These are phyloP conservation scores for Macrosteles quadrilineatus DNA, from an alignment of 1,140 invertebrate species.

Conservation along the genomic window DNA sequence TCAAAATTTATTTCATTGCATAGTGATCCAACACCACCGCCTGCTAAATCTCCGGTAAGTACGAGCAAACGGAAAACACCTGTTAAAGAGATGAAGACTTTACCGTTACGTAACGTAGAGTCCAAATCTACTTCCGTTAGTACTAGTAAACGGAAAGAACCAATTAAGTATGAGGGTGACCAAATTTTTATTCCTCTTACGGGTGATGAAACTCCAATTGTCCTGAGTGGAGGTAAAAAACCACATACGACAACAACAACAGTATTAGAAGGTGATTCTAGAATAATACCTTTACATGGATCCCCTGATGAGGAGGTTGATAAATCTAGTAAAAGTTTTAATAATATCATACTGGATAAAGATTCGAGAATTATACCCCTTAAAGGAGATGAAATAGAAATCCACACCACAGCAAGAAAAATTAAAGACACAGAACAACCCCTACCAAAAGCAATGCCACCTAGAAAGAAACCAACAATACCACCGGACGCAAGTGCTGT, in stretches of 20 bases:
- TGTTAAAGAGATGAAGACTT: neutral
- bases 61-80: constrained; percentile 3
- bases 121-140: neutral
- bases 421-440: constrained; percentile 5
- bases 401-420: neutral
- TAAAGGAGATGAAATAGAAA: constrained; percentile 17
- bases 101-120: neutral
- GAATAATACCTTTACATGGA: constrained; percentile 37
- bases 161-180: constrained; percentile 1
- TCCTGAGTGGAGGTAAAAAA: constrained; percentile 4
- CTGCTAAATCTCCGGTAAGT: neutral
- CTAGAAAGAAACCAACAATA: constrained; percentile 25
- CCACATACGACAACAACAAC: neutral
- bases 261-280: constrained; percentile 2
- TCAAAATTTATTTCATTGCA: constrained; percentile 3
- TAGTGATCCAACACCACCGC: neutral
- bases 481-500: constrained; percentile 10
- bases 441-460: neutral
- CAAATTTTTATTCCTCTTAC: neutral
- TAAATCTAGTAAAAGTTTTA: constrained; percentile 18
- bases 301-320: constrained; percentile 30
- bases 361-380: constrained; percentile 4
- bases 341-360: constrained; percentile 11
- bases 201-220: constrained; percentile 6
- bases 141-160: constrained; percentile 9